Percentiles rank a stretch among this genome's conserved stretches.
phyloP scores from a whole-genome alignment of 2,888 invertebrate genomes.

The Macroteleia sp. region DNA sequence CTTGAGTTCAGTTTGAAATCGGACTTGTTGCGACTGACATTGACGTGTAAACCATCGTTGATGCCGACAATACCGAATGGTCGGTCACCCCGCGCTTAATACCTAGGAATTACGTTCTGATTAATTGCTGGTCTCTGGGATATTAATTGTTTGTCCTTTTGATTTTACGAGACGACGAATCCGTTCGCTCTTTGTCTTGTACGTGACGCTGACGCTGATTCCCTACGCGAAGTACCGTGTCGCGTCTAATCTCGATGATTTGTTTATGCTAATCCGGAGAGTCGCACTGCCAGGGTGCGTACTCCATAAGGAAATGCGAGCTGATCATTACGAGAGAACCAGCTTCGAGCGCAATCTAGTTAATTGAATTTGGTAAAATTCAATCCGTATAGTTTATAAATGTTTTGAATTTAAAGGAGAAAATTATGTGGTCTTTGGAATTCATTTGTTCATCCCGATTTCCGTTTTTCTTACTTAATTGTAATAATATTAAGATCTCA shows the following conservation, averaged over 20 bases:
- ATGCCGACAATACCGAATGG: conserved; percentile 69
- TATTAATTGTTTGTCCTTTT: conserved; percentile 83
- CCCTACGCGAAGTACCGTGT: conserved; percentile 35
- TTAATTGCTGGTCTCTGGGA: conserved; percentile 78
- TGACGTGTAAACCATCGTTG: conserved; percentile 83
- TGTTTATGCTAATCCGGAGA: conserved; percentile 80
- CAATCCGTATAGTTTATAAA: neutral
- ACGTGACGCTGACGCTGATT: conserved; percentile 38
- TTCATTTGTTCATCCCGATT: no score
- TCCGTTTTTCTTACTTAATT: no score
- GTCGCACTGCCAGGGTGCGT: conserved; percentile 30
- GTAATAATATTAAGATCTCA: no score
- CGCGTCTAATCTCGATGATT: conserved; percentile 81
- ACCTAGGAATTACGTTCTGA: conserved; percentile 80
- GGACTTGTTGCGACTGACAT: conserved; percentile 84
- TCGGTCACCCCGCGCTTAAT: conserved; percentile 74
- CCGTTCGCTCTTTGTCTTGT: conserved; percentile 57
- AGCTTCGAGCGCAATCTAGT: conserved; percentile 5
- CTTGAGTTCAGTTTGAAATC: conserved; percentile 77
- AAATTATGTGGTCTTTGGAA: no score
- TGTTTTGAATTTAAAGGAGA: neutral
- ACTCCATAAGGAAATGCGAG: neutral
- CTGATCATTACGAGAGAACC: conserved; percentile 2
- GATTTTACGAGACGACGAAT: conserved; percentile 75
- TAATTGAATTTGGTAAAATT: conserved; percentile 32